Evolutionary conservation across 2,113 vertebrate genomes (phyloP), one percentile per base, ranked within the genome.

Genomic region (Hippocampus zosterae): DNA sequence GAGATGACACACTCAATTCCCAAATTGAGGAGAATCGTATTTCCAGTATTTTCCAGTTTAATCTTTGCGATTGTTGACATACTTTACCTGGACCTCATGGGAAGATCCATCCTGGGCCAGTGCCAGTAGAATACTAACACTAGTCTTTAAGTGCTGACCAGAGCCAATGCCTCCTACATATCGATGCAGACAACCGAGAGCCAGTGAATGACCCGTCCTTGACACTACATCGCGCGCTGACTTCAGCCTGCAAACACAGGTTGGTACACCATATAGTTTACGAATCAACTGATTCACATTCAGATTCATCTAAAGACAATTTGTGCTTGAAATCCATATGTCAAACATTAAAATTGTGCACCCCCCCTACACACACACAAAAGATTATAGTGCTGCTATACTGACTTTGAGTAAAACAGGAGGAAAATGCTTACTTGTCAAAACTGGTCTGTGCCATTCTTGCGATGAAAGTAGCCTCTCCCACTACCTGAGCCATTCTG

Each of bases 391-490:
- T 10, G 7, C 18, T 27, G 3, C 2, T 52, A n/a, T 71, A 9
- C 25, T 60, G 13, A 68, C 15, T 48, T 16, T 72, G 16, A 65
- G 8, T 55, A n/a, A 72, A 5, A 11, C 13, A 69, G 70, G 7
- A 61, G 56, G 61, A 6, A 73, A 70, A 55, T 11, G 5, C 93
- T 82, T 93, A 99, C 97, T 99, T 99, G 91, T 99, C 97, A 85
- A 99, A 99, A 87, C 97, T 99, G 81, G 95, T 95, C 16, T 99
- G 97, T 70, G 97, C 97, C 97, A 99, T 99, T 84, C 96, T 92
- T 78, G 97, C 97, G 60, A 99, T 99, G 82, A 99, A 99, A 42
- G 96, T 94, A 40, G 95, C 97, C 88, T 99, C 97, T 82, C 96
- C 97, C 60, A 99, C 97, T 70, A 98, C 97, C 69, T 99, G 97